Base-by-base conservation (phyloP, 2,113 vertebrate genomes). In the Bubalus kerabau region DNA sequence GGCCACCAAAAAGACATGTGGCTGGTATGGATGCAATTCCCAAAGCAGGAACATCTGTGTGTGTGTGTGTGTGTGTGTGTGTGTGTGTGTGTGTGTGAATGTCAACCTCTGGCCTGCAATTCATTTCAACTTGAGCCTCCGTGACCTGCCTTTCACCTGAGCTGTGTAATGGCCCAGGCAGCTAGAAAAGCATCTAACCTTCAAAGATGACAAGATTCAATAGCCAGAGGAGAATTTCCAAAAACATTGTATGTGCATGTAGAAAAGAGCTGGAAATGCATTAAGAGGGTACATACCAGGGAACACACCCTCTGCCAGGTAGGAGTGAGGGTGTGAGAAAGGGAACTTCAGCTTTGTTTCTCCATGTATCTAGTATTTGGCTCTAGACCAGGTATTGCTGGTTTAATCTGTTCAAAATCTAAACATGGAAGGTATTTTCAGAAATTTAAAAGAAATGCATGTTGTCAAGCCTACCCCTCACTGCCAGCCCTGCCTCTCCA, bases 341-440 rank as follows among this genome's bases (percentile, higher is more conserved):
- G 0, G 59, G 40, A 90, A 40, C 8, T 48, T 23, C 0, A 7
- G 10, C 5, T 87, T 56, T 64, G 26, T 32, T 21, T 62, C 2
- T 67, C 32, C 64, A 3, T 12, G 3, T 4, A 14, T 43, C 59
- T 78, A 1, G 7, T 43, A 43, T 30, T 19, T 23, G 24, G 52
- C 24, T 71, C 21, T 52, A 0, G 23, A 40, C 36, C 46, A 50
- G 3, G 23, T 26, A 9, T 15, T 9, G 9, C 19, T 74, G 2
- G 19, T 4, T 67, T 59, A 62, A 40, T 64, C 83, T 17, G 17
- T 71, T 89, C 24, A 78, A 85, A 81, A 86, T 50, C 14, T 64
- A 36, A 85, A 91, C 71, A 26, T 17, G 14, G 78, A 92, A 90
- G 19, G 32, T 19, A 91, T 89, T 96, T 96, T 82, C 30, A 74